These are phyloP conservation scores for Centrocercus urophasianus DNA, from an alignment of 2,113 vertebrate genomes.

Conservation along the genomic window DNA sequence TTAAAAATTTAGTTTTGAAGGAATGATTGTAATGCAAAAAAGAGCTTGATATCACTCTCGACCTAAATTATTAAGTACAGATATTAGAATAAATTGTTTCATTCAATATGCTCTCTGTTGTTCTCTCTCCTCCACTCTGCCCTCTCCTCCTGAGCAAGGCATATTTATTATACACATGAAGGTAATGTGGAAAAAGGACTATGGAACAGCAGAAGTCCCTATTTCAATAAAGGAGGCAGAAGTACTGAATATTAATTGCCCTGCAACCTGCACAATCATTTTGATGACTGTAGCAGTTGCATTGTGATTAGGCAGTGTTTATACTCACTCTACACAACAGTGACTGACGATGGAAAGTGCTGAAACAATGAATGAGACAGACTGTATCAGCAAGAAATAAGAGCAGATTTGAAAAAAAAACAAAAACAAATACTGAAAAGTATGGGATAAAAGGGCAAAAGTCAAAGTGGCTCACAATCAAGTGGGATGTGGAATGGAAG, in stretches of 20 bases:
- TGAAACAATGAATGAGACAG: constrained; percentile 35
- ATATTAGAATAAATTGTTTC: neutral
- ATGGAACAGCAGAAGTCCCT: neutral
- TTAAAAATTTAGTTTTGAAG: constrained; percentile 41
- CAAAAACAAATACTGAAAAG: neutral
- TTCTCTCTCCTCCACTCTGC: neutral
- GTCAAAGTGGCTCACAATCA: constrained; percentile 6
- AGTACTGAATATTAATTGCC: constrained; percentile 25
- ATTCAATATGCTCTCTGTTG: neutral
- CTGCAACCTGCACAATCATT: constrained; percentile 8
- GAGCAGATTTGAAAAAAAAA: neutral
- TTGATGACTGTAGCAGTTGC: neutral
- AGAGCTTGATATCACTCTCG: neutral
- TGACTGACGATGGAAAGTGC: neutral
- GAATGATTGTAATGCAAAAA: constrained; percentile 11
- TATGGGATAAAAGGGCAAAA: constrained; percentile 2
- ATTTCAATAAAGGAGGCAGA: neutral
- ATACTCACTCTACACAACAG: neutral
- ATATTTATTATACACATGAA: neutral
- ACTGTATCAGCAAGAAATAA: constrained; percentile 22
- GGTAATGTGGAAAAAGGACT: neutral
- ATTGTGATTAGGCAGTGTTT: neutral
- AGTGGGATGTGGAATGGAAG: neutral
- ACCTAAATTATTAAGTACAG: neutral
- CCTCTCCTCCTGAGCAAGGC: neutral